Base-by-base conservation (phyloP, 1,140 invertebrate genomes). In the Apis laboriosa region DNA sequence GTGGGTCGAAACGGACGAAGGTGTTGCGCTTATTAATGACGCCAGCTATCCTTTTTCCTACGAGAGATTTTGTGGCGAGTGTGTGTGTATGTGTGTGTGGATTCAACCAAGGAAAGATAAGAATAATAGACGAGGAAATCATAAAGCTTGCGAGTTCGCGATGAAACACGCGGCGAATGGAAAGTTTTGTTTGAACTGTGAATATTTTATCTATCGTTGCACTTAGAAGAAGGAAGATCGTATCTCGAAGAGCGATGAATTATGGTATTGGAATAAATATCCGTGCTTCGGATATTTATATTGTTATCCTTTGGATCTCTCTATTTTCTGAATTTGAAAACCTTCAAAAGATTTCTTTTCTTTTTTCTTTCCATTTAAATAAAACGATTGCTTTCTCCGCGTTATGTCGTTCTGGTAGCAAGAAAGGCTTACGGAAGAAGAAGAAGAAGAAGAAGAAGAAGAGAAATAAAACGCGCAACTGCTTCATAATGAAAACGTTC, bases 21-120 rank as follows among this genome's bases (percentile, higher is more conserved):
- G 86, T 85, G 86, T 88, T 88, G 84, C 76, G 72, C 84, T 88
- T 88, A 88, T 88, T 88, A 85, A 88, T 83, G 86, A 88, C 72
- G 24, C 60, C 58, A 12, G 83, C 63, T 77, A 55, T 76, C 19
- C 61, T 77, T 71, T 78, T 86, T 60, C 61, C 34, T 51, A 13
- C 7, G 21, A 9, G 9, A 51, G 13, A 75, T 75, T 63, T 61
- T 61, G 21, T 49, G 34, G 0, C 1, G 34, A 43, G 34, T 43
- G 34, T 43, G 4, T 43, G 2, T 43, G 34, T 43, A 5, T 43
- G 34, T 4, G 2, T 43, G 34, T 43, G 5, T 43, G 5, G 34
- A 43, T 43, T 43, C 34, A 43, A 0, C 34, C 34, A 43, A 43
- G 34, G 12, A 24, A 43, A 74, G 24, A 60, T 28, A 60, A 60